phyloP scores from a whole-genome alignment of 2,888 invertebrate species.

The Drosophila melanocephala region DNA sequence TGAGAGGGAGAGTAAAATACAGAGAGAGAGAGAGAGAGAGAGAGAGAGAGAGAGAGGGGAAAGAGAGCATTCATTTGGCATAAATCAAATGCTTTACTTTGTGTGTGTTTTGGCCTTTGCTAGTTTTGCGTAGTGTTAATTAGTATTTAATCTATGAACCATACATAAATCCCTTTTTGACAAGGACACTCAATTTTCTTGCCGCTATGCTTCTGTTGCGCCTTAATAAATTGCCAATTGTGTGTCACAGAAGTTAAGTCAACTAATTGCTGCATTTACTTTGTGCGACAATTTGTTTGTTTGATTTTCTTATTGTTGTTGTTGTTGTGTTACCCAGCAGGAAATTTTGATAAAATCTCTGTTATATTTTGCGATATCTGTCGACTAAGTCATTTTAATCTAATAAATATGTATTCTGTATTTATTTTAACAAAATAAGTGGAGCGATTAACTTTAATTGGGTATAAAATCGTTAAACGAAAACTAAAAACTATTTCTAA shows the following conservation, averaged over 20 bases:
- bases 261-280: slow-evolving; percentile 73
- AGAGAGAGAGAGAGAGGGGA: not conserved
- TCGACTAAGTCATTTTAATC: not conserved
- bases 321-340: not conserved
- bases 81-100: slow-evolving; percentile 73
- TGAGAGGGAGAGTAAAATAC: not conserved
- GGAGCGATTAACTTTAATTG: not conserved
- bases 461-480: not conserved
- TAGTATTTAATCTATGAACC: slow-evolving; percentile 83
- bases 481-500: not conserved
- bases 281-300: slow-evolving; percentile 11
- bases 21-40: slow-evolving; percentile 6
- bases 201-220: slow-evolving; percentile 43
- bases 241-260: slow-evolving; percentile 70
- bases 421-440: not conserved
- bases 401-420: not conserved
- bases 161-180: slow-evolving; percentile 75
- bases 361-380: not conserved
- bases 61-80: slow-evolving; percentile 60
- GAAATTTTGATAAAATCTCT: not conserved
- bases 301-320: not conserved
- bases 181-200: slow-evolving; percentile 75
- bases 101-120: slow-evolving; percentile 44
- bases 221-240: slow-evolving; percentile 74
- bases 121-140: slow-evolving; percentile 73